Evolutionary conservation across 37 sponge, comb jelly and placozoan genomes (phyloP).

Genomic region (Hexactinellida sp.): DNA sequence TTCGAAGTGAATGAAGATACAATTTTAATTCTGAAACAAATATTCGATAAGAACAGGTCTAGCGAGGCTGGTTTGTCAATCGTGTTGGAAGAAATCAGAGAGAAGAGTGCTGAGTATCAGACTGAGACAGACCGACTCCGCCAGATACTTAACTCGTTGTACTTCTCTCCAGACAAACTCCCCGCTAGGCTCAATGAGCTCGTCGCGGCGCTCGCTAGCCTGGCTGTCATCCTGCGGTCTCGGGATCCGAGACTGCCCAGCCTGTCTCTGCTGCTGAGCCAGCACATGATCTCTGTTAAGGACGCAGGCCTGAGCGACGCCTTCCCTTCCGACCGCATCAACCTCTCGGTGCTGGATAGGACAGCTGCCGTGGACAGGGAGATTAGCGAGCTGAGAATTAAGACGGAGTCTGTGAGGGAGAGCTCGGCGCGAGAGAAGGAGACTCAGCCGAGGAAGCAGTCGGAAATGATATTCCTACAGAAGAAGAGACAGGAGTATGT

Average conservation of each 20-base stretch:
- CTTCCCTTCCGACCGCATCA: neutral
- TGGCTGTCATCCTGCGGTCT: neutral
- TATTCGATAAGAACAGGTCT: neutral
- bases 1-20: conserved; percentile 3
- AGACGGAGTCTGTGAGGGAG: neutral
- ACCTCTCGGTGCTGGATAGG: neutral
- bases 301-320: neutral
- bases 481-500: conserved; percentile 36
- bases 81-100: neutral
- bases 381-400: neutral
- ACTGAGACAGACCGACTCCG: neutral
- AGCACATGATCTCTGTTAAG: neutral
- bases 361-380: neutral
- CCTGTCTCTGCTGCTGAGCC: neutral
- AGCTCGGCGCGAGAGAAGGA: neutral
- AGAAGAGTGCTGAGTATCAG: neutral
- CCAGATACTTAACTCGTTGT: neutral
- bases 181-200: neutral
- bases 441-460: neutral
- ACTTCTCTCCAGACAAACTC: neutral
- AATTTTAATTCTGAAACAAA: neutral
- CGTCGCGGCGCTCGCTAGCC: neutral
- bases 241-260: neutral
- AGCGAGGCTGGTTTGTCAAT: neutral
- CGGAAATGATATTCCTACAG: conserved; percentile 16